Evolutionary conservation across 2,797 vertebrate genomes (phyloP), one percentile per base, ranked within the genome.

Genomic region (Antennarius maculatus): DNA sequence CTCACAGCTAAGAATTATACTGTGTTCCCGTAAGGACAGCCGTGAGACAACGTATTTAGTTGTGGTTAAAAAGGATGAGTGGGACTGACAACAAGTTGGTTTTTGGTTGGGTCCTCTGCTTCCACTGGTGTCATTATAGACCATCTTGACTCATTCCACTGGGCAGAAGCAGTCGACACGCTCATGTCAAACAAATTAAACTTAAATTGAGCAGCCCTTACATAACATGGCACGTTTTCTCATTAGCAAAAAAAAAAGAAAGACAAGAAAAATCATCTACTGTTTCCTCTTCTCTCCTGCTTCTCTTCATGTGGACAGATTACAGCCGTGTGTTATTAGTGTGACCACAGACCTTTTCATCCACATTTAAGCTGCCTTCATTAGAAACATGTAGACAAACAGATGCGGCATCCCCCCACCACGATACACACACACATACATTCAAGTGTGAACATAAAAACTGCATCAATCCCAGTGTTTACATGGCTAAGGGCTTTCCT

Each of bases 111-210:
- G 11, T 60, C 58, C 55, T 63, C 56, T 45, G 66, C 76, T 47
- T 74, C 61, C 65, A 64, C 63, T 68, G 75, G 70, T 61, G 72
- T 77, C 71, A 76, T 71, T 54, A 50, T 39, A 48, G 55, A 68
- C 54, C 56, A 27, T 67, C 66, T 68, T 56, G 49, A 73, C 67
- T 53, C 69, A 72, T 54, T 63, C 64, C 74, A 66, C 74, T 74
- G 56, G 74, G 73, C 61, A 71, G 71, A 39, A 57, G 73, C 81
- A 72, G 80, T 76, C 80, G 49, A 60, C 56, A 54, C 71, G 28
- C 77, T 81, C 81, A 81, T 74, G 86, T 89, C 87, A 87, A 79
- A 78, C 79, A 73, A 87, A 90, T 88, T 61, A 84, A 82, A 79
- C 69, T 53, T 82, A 87, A 86, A 90, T 59, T 83, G 87, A 81